Evolutionary conservation across 1,140 invertebrate genomes (phyloP).

Genomic region (Drosophila kikkawai): DNA sequence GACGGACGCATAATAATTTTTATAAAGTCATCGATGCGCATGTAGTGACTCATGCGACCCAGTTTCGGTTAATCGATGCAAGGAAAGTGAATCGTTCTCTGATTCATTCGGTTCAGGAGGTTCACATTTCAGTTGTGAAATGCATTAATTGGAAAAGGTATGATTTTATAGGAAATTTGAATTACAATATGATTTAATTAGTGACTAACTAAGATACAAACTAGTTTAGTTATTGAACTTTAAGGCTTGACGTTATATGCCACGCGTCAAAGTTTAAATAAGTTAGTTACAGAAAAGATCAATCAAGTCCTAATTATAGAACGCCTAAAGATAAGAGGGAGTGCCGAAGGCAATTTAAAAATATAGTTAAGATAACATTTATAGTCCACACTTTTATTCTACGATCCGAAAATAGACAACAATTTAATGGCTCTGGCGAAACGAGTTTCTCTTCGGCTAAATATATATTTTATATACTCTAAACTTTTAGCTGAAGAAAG

Average conservation of each 20-base stretch:
- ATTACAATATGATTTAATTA: too few relatives aligned
- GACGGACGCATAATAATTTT: constrained; percentile 35
- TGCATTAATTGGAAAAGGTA: neutral
- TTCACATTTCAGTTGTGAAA: constrained; percentile 2
- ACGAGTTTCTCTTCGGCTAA: constrained; percentile 34
- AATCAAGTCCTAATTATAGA: neutral
- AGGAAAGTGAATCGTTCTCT: constrained; percentile 42
- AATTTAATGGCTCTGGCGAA: constrained; percentile 26
- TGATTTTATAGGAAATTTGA: neutral
- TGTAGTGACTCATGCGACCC: constrained; percentile 33
- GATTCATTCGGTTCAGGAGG: constrained; percentile 15
- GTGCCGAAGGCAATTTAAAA: constrained; percentile 30
- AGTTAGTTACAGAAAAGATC: neutral
- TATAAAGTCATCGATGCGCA: constrained; percentile 12
- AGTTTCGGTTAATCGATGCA: constrained; percentile 25
- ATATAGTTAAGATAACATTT: constrained; percentile 34
- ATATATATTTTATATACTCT: constrained; percentile 21
- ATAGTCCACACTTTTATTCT: constrained; percentile 34
- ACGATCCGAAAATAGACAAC: constrained; percentile 33
- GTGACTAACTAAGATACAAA: neutral
- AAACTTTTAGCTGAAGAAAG: constrained; percentile 32
- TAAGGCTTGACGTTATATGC: neutral
- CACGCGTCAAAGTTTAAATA: neutral
- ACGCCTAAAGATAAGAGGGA: constrained; percentile 13
- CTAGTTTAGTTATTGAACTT: neutral